phyloP scores from a whole-genome alignment of 2,888 invertebrate genomes.

The Apamea crenata region DNA sequence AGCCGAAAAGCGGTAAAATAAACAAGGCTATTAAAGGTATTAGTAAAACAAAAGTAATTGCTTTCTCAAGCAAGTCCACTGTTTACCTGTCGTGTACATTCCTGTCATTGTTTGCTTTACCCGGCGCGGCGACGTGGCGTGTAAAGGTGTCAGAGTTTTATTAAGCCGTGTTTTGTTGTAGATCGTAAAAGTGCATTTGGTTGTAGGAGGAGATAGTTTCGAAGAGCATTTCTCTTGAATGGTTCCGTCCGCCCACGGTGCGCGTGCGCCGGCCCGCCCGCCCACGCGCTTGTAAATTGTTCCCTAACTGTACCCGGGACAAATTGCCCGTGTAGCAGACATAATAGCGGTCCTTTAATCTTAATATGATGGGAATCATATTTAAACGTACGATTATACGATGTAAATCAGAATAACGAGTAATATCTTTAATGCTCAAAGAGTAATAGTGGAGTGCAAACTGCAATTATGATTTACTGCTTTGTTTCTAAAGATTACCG shows the following conservation, averaged over 20 bases:
- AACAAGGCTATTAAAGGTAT: constrained; percentile 44
- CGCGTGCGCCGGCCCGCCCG: constrained; percentile 81
- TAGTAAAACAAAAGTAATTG: constrained; percentile 59
- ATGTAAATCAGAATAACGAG: constrained; percentile 38
- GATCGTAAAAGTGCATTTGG: constrained; percentile 80
- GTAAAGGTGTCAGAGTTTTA: constrained; percentile 81
- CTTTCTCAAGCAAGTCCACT: constrained; percentile 58
- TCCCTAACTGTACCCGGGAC: constrained; percentile 85
- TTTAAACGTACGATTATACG: constrained; percentile 45
- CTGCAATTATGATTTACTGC: neutral
- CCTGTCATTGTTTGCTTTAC: constrained; percentile 69
- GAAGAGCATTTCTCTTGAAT: constrained; percentile 83
- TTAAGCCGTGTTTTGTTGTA: constrained; percentile 78
- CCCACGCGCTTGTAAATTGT: constrained; percentile 85
- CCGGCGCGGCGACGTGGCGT: constrained; percentile 70
- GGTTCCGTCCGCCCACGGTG: constrained; percentile 81
- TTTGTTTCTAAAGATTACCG: neutral
- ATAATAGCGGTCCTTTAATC: constrained; percentile 77
- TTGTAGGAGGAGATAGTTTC: constrained; percentile 78
- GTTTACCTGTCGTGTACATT: constrained; percentile 63
- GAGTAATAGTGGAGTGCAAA: constrained; percentile 20
- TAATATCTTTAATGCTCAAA: constrained; percentile 7
- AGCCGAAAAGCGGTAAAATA: constrained; percentile 52
- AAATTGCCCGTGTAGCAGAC: constrained; percentile 81
- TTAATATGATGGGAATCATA: constrained; percentile 75